A percentile compares a stretch with the other conserved stretches of the same genome.
phyloP scores from a whole-genome alignment of 2,888 invertebrate species.

The Hylaea fasciaria region DNA sequence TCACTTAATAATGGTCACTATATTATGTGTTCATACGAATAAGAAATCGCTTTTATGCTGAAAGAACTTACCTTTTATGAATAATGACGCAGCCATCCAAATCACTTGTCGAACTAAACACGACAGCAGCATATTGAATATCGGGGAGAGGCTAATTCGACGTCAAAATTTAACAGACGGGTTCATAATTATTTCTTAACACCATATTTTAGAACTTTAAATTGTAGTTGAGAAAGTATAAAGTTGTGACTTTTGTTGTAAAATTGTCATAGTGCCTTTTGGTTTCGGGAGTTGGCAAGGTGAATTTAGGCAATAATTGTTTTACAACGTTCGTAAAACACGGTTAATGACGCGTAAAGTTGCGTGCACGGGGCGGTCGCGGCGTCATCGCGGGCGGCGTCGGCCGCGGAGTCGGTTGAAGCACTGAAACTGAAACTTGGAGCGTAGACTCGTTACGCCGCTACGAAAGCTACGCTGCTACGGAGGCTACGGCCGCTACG shows the following conservation, averaged over 20 bases:
- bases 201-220: slow-evolving; percentile 18
- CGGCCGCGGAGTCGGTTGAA: slow-evolving; percentile 64
- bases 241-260: slow-evolving; percentile 11
- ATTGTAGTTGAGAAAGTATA: slow-evolving; percentile 1
- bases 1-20: no score
- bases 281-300: slow-evolving; percentile 31
- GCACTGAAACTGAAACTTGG: slow-evolving; percentile 58
- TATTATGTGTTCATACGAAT: neutral
- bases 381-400: slow-evolving; percentile 58
- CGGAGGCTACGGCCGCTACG: neutral
- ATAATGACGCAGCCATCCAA: slow-evolving; percentile 64
- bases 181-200: slow-evolving; percentile 29
- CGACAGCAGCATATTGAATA: slow-evolving; percentile 54
- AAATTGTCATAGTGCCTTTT: slow-evolving; percentile 22
- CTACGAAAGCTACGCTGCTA: slow-evolving; percentile 11
- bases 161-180: slow-evolving; percentile 41
- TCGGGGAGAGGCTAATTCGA: slow-evolving; percentile 36
- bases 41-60: slow-evolving; percentile 1
- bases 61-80: slow-evolving; percentile 66
- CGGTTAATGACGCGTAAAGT: slow-evolving; percentile 70
- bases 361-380: slow-evolving; percentile 48
- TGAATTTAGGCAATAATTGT: slow-evolving; percentile 45
- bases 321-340: slow-evolving; percentile 71
- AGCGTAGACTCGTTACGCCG: slow-evolving; percentile 52
- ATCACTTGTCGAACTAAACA: slow-evolving; percentile 56